phyloP scores from a whole-genome alignment of 2,888 invertebrate species.

The Tubulanus polymorphus region DNA sequence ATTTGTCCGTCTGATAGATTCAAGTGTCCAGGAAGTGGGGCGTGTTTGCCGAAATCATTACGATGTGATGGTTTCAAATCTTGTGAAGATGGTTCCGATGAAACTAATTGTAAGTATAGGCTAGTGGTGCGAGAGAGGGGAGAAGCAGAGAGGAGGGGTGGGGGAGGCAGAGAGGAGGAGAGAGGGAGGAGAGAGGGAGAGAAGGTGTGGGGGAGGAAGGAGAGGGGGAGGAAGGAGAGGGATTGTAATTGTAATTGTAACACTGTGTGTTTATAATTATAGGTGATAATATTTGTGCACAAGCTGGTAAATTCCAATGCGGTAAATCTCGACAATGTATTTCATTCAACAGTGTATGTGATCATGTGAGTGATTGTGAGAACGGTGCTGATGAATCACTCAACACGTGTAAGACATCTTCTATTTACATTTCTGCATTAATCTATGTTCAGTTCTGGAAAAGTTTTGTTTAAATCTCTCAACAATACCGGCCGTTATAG shows the following conservation, averaged over 20 bases:
- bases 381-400: conserved; percentile 49
- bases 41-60: conserved; percentile 71
- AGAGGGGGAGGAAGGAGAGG: background rate
- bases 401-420: too few relatives aligned
- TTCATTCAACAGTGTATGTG: conserved; percentile 31
- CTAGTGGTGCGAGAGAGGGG: background rate
- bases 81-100: conserved; percentile 20
- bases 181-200: background rate
- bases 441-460: too few relatives aligned
- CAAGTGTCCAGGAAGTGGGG: conserved; percentile 76
- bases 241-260: conserved; percentile 22
- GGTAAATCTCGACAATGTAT: background rate
- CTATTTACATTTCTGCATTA: too few relatives aligned
- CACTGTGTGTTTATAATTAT: too few relatives aligned
- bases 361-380: conserved; percentile 42
- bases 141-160: background rate
- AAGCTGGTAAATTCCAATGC: too few relatives aligned
- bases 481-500: too few relatives aligned
- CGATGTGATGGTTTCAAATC: conserved; percentile 68
- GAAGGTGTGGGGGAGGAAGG: conserved; percentile 31
- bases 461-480: too few relatives aligned
- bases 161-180: background rate
- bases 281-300: too few relatives aligned
- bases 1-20: conserved; percentile 64
- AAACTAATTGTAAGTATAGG: conserved; percentile 15